These are phyloP conservation scores for Prenolepis imparis DNA, from an alignment of 2,888 invertebrate genomes.

Conservation along the genomic window DNA sequence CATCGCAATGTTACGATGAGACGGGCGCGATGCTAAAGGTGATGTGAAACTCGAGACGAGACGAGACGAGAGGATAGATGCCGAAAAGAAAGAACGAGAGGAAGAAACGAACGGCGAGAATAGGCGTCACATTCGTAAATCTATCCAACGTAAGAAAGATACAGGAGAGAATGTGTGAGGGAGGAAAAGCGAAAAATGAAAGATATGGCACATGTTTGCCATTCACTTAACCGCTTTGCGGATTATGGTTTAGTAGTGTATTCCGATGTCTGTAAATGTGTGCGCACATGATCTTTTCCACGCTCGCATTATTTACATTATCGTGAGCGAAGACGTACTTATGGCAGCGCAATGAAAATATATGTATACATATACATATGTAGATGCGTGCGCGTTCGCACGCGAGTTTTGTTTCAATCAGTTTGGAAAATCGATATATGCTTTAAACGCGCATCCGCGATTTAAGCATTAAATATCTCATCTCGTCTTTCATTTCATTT, in stretches of 20 bases:
- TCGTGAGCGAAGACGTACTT: constrained; percentile 63
- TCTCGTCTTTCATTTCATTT: too few relatives aligned
- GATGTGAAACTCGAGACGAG: constrained; percentile 72
- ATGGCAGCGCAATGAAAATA: constrained; percentile 30
- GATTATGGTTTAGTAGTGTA: constrained; percentile 21
- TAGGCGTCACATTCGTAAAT: constrained; percentile 56
- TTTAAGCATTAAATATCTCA: background rate
- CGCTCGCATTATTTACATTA: constrained; percentile 68
- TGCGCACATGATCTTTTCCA: constrained; percentile 33
- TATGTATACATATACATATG: background rate
- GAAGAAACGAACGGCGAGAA: constrained; percentile 13
- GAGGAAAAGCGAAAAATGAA: constrained; percentile 59
- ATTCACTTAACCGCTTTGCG: constrained; percentile 62
- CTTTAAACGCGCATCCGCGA: constrained; percentile 45
- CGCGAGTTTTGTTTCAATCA: constrained; percentile 20
- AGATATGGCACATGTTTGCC: constrained; percentile 70
- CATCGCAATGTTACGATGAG: constrained; percentile 61
- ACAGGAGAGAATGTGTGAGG: background rate
- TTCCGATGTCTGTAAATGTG: background rate
- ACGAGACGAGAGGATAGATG: constrained; percentile 29
- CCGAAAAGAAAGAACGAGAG: constrained; percentile 35
- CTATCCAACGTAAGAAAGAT: constrained; percentile 35
- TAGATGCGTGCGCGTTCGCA: too few relatives aligned
- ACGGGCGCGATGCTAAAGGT: constrained; percentile 71
- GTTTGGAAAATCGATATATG: constrained; percentile 40